Evolutionary conservation across 2,888 invertebrate genomes (phyloP), one percentile per base, ranked within the genome.

Genomic region (Cremastinae sp.): DNA sequence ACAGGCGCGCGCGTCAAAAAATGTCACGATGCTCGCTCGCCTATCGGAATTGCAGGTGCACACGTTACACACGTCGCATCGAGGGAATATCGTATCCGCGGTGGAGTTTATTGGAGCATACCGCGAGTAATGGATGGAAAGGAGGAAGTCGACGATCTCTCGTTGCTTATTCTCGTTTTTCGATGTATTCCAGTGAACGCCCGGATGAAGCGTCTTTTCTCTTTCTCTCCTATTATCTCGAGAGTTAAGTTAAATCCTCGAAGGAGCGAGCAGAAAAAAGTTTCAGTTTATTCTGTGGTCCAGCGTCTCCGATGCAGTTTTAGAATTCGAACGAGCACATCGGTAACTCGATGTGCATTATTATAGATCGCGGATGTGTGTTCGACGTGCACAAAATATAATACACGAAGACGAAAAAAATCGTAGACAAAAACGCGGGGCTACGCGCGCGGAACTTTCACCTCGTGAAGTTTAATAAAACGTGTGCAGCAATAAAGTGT

Each of bases 371-470:
- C n/a, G n/a, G n/a, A n/a, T n/a, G n/a, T n/a, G n/a, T n/a, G n/a
- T n/a, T n/a, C n/a, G n/a, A n/a, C n/a, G n/a, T n/a, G n/a, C n/a
- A n/a, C n/a, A n/a, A n/a, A n/a, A n/a, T n/a, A n/a, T n/a, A n/a
- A n/a, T n/a, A n/a, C n/a, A n/a, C 49, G 22, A n/a, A n/a, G 39
- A 66, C 16, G 18, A 68, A 62, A 74, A 68, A 68, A 74, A 61
- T 45, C 49, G 47, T 74, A 68, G 74, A 74, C 68, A 74, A 74
- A 74, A 74, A 74, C 68, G 55, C 45, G 59, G 73, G 61, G 66
- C 61, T 65, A 66, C 68, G n/a, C 73, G 73, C 66, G 73, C 55
- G 66, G 74, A 74, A 74, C 74, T 74, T 74, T 74, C 74, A 74
- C 74, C 68, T 74, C 74, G 68, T 62, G 61, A 62, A 55, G 61